phyloP scores from a whole-genome alignment of 2,888 invertebrate genomes.

The Arctia plantaginis region DNA sequence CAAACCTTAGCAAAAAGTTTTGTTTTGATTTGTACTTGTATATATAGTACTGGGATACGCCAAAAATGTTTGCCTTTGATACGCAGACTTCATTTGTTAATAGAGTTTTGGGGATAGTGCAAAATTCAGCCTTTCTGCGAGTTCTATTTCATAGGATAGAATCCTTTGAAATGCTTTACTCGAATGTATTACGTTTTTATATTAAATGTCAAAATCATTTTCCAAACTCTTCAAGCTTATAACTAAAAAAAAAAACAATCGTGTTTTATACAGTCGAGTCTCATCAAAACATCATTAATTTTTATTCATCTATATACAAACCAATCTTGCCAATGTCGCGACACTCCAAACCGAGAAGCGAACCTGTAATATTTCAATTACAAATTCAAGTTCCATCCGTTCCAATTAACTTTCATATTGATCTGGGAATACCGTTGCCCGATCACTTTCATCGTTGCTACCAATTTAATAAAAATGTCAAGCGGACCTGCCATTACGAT shows the following conservation, averaged over 20 bases:
- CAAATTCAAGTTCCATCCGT: constrained; percentile 76
- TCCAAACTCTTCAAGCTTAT: constrained; percentile 12
- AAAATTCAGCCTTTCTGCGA: background rate
- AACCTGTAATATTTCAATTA: constrained; percentile 78
- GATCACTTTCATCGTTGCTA: constrained; percentile 62
- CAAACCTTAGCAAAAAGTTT: background rate
- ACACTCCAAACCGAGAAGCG: constrained; percentile 58
- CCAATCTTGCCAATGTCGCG: constrained; percentile 56
- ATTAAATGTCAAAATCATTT: background rate
- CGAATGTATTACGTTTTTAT: constrained; percentile 1
- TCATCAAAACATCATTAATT: constrained; percentile 45
- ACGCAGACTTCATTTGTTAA: constrained; percentile 5
- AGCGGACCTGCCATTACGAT: constrained; percentile 35
- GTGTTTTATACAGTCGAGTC: constrained; percentile 28
- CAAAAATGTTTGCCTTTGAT: constrained; percentile 3
- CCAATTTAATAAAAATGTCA: constrained; percentile 64
- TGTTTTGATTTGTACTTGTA: background rate
- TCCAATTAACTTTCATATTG: constrained; percentile 79
- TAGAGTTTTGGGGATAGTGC: constrained; percentile 5
- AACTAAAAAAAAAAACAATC: constrained; percentile 29
- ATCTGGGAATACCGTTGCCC: constrained; percentile 64
- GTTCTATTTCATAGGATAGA: background rate
- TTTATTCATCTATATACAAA: constrained; percentile 35
- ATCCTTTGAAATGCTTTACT: background rate
- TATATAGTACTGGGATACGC: background rate